Evolutionary conservation across 2,113 vertebrate species (phyloP).

Genomic region (Menura novaehollandiae): DNA sequence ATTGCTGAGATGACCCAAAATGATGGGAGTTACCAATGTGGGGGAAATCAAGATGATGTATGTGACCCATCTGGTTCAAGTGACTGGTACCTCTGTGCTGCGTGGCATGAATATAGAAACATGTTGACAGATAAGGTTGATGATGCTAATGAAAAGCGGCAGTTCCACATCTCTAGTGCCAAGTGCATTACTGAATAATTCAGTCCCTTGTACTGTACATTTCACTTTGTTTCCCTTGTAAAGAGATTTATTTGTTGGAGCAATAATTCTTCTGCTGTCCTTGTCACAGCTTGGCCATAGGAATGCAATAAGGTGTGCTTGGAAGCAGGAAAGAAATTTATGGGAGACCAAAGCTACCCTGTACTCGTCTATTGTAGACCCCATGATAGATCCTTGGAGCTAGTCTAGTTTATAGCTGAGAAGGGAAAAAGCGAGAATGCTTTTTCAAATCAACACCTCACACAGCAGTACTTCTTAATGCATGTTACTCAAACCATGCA

Average conservation of each 20-base stretch:
- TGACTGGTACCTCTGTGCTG: not conserved
- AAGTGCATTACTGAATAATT: conserved; percentile 3
- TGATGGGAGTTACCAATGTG: not conserved
- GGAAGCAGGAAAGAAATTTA: not conserved
- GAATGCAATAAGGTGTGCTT: not conserved
- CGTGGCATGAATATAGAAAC: not conserved
- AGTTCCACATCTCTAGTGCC: not conserved
- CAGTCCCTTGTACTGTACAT: not conserved
- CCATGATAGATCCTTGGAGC: not conserved
- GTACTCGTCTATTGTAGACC: not conserved
- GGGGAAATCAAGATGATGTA: not conserved
- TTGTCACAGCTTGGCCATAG: not conserved
- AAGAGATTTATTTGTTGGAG: not conserved
- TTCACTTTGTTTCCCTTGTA: not conserved
- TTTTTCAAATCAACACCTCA: not conserved
- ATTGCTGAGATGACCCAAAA: not conserved
- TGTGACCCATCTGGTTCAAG: not conserved
- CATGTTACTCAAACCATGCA: not conserved
- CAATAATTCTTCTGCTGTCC: not conserved
- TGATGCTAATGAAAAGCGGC: not conserved
- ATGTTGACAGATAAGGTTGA: not conserved
- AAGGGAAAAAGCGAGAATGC: not conserved
- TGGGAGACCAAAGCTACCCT: not conserved
- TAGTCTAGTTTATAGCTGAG: not conserved
- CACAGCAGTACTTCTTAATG: not conserved